These are phyloP conservation scores for Melanotaenia pygmaea DNA, from an alignment of 2,797 vertebrate species.

Conservation along the genomic window DNA sequence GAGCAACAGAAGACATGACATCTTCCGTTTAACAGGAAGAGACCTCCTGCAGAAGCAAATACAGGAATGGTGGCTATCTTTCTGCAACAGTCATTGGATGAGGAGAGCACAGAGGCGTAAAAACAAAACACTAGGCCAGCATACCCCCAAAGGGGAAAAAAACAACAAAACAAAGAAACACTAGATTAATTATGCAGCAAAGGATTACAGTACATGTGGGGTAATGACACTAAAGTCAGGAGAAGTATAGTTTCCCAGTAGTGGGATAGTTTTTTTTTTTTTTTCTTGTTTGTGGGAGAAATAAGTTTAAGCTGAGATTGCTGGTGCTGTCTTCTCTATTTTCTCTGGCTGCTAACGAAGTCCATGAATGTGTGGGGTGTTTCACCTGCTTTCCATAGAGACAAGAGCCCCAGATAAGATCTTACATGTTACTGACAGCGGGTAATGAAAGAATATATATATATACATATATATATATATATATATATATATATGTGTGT, in stretches of 20 bases:
- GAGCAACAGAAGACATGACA: neutral
- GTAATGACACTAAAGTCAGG: neutral
- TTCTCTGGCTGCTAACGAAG: conserved; percentile 11
- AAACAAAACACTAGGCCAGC: neutral
- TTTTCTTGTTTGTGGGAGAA: neutral
- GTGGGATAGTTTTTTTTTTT: conserved; percentile 12
- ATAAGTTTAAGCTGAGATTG: conserved; percentile 4
- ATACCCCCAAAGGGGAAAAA: neutral
- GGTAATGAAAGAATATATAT: too few relatives aligned
- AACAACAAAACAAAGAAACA: too few relatives aligned
- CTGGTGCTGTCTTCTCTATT: neutral
- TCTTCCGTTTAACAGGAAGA: neutral
- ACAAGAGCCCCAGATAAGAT: conserved; percentile 30
- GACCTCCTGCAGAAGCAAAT: neutral
- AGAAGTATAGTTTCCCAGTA: neutral
- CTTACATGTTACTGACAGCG: conserved; percentile 26
- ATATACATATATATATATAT: too few relatives aligned
- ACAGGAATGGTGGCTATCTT: neutral
- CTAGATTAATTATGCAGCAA: neutral
- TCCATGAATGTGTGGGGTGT: conserved; percentile 33
- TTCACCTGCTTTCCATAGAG: conserved; percentile 40
- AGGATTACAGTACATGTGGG: neutral
- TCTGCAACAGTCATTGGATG: neutral
- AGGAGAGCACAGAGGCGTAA: neutral
- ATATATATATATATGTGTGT: too few relatives aligned